Evolutionary conservation across 2,888 invertebrate species (phyloP).

Genomic region (Andrena chrysosceles): DNA sequence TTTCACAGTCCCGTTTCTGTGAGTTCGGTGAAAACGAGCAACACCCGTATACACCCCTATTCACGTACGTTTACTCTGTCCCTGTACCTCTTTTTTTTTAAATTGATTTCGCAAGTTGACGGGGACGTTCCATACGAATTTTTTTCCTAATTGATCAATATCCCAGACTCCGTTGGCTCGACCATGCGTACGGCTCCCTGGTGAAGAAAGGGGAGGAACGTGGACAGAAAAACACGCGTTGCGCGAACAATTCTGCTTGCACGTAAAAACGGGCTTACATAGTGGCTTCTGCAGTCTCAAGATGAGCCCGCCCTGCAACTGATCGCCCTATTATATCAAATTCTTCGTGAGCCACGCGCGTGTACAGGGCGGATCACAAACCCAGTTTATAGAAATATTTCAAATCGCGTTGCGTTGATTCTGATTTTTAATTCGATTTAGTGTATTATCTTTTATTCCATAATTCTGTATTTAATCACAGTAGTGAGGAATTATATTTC

Average conservation of each 20-base stretch:
- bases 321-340: constrained; percentile 31
- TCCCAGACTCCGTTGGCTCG: constrained; percentile 57
- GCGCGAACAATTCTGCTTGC: constrained; percentile 42
- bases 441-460: too few relatives aligned
- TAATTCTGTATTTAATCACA: too few relatives aligned
- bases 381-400: background rate
- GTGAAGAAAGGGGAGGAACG: constrained; percentile 45
- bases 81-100: constrained; percentile 13
- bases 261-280: constrained; percentile 16
- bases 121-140: constrained; percentile 50
- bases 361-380: background rate
- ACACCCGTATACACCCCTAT: constrained; percentile 18
- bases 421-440: too few relatives aligned
- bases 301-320: constrained; percentile 18
- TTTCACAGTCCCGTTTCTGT: constrained; percentile 17
- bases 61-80: background rate
- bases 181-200: constrained; percentile 48
- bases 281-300: constrained; percentile 2
- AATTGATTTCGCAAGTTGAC: constrained; percentile 53
- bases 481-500: too few relatives aligned
- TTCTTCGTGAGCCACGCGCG: constrained; percentile 1
- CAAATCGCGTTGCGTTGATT: background rate
- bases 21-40: constrained; percentile 34
- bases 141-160: constrained; percentile 75
- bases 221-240: constrained; percentile 53